phyloP scores from a whole-genome alignment of 2,797 vertebrate species.

The Etheostoma perlongum region DNA sequence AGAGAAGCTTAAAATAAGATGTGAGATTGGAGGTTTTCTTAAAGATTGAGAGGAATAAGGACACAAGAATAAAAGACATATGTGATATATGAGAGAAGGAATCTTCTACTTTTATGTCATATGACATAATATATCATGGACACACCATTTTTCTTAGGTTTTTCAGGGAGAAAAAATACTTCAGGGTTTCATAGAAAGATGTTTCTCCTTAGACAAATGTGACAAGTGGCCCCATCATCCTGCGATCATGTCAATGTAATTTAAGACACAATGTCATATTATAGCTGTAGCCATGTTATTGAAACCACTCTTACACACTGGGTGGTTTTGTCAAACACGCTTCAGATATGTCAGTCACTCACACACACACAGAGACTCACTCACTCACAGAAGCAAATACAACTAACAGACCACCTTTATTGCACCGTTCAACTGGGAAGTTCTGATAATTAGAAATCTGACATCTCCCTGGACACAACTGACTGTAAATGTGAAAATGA shows the following conservation, averaged over 20 bases:
- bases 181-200: conserved; percentile 26
- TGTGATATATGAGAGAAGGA: conserved; percentile 6
- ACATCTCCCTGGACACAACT: not conserved
- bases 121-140: conserved; percentile 6
- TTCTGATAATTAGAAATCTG: conserved; percentile 20
- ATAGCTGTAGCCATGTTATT: conserved; percentile 50
- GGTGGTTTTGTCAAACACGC: conserved; percentile 73
- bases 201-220: conserved; percentile 37
- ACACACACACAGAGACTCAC: conserved; percentile 1
- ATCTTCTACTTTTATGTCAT: conserved; percentile 18
- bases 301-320: conserved; percentile 51
- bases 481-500: not conserved
- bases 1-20: conserved; percentile 50
- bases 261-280: conserved; percentile 70
- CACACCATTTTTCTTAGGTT: conserved; percentile 8
- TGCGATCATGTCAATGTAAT: conserved; percentile 44
- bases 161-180: not conserved
- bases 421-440: conserved; percentile 12
- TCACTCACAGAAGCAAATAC: conserved; percentile 61
- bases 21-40: conserved; percentile 42
- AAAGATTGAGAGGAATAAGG: conserved; percentile 14
- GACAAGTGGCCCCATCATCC: conserved; percentile 54
- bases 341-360: conserved; percentile 58
- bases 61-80: conserved; percentile 12
- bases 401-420: conserved; percentile 47